phyloP scores from a whole-genome alignment of 2,888 invertebrate genomes.

The Hirtodrosophila confusa region DNA sequence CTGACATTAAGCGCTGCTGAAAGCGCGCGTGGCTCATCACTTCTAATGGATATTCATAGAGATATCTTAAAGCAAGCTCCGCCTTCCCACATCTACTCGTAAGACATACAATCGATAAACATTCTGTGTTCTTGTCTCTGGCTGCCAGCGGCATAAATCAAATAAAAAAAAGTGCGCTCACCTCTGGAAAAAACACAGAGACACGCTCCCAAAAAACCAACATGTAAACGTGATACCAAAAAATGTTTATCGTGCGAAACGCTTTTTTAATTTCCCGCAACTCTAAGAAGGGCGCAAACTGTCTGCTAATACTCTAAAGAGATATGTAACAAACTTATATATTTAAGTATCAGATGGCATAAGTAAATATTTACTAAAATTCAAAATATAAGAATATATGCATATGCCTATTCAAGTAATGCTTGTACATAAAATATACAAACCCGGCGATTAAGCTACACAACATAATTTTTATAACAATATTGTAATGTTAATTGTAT shows the following conservation, averaged over 20 bases:
- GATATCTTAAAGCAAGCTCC: conserved; percentile 45
- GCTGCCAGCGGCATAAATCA: conserved; percentile 59
- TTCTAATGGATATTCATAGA: conserved; percentile 57
- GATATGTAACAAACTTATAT: no score
- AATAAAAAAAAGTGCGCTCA: conserved; percentile 47
- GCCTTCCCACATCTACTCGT: not conserved
- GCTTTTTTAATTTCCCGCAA: not conserved
- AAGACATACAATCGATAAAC: conserved; percentile 41
- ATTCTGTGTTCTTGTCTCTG: conserved; percentile 25
- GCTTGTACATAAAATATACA: no score
- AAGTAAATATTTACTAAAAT: no score
- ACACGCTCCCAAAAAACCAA: conserved; percentile 23
- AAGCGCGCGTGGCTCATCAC: conserved; percentile 67
- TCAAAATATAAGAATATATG: no score
- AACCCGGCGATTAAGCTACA: no score
- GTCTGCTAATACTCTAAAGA: no score
- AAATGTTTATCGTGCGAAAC: conserved; percentile 26
- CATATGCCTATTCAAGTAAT: no score
- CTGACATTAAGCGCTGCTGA: conserved; percentile 63
- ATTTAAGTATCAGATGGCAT: no score
- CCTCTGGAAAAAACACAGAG: conserved; percentile 32
- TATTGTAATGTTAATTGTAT: no score
- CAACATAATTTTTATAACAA: no score
- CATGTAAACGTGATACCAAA: conserved; percentile 33
- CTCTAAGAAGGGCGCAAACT: no score